Conservation (phyloP, 2,797 vertebrate genomes). For the Poecilia wingei region DNA sequence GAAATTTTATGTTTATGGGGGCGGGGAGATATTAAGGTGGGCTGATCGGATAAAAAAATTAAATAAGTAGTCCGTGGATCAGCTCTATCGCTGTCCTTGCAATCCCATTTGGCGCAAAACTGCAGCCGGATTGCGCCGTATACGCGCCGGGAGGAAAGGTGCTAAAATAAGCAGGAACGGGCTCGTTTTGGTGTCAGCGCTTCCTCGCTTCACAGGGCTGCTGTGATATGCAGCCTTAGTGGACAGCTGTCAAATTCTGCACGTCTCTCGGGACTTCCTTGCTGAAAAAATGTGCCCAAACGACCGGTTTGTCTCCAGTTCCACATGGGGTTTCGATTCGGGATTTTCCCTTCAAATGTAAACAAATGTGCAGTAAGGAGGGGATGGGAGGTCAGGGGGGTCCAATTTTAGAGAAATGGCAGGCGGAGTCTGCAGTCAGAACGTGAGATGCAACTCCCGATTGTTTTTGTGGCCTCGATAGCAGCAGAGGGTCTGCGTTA, state of each 20-base stretch:
- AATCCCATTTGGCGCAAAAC: constrained; percentile 26
- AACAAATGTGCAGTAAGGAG: constrained; percentile 13
- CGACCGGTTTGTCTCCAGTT: constrained; percentile 10
- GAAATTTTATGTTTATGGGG: neutral
- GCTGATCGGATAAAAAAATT: neutral
- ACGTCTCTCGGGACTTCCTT: constrained; percentile 24
- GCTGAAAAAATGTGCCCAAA: constrained; percentile 10
- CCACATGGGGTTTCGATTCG: constrained; percentile 8
- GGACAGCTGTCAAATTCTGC: constrained; percentile 19
- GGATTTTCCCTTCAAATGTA: constrained; percentile 18
- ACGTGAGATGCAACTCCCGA: neutral
- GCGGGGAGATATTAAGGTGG: constrained; percentile 2
- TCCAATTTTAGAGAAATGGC: neutral
- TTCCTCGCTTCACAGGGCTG: neutral
- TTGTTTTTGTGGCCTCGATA: constrained; percentile 11
- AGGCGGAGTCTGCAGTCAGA: constrained; percentile 4
- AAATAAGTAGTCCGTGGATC: neutral
- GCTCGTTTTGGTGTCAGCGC: neutral
- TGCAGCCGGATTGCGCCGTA: constrained; percentile 1
- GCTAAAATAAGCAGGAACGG: constrained; percentile 3
- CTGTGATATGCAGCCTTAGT: neutral
- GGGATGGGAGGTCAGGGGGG: neutral
- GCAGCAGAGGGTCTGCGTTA: neutral
- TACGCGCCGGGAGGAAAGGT: neutral
- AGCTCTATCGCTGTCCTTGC: neutral